phyloP scores from a whole-genome alignment of 2,888 invertebrate species.

The Germaria angustata region DNA sequence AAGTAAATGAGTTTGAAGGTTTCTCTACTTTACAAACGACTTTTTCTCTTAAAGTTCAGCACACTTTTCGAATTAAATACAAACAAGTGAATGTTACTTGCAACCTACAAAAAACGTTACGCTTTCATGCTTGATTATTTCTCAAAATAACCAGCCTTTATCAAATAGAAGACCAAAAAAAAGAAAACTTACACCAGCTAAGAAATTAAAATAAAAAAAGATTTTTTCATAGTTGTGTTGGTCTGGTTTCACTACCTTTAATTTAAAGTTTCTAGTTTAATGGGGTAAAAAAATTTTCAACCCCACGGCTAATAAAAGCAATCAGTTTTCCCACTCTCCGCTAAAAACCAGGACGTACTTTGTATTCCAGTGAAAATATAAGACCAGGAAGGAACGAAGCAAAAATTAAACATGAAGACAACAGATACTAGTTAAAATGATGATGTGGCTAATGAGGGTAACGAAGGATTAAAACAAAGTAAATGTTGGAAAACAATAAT shows the following conservation, averaged over 20 bases:
- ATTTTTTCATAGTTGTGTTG: not conserved
- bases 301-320: constrained; percentile 8
- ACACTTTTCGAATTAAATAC: not conserved
- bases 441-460: not conserved
- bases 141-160: not conserved
- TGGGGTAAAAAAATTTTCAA: not conserved
- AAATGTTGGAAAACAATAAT: not conserved
- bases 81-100: not conserved
- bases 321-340: not conserved
- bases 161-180: not conserved
- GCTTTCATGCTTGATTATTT: constrained; percentile 13
- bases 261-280: constrained; percentile 13
- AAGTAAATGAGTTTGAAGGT: too few species aligned
- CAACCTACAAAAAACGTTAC: not conserved
- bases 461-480: not conserved
- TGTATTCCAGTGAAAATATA: constrained; percentile 1
- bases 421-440: not conserved
- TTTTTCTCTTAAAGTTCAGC: not conserved
- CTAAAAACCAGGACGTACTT: constrained; percentile 23
- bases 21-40: too few species aligned
- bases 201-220: not conserved
- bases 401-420: not conserved
- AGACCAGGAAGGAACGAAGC: not conserved
- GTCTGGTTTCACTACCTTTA: not conserved
- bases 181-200: constrained; percentile 3